Evolutionary conservation across 2,888 invertebrate genomes (phyloP).

Genomic region (Phlogophora meticulosa): DNA sequence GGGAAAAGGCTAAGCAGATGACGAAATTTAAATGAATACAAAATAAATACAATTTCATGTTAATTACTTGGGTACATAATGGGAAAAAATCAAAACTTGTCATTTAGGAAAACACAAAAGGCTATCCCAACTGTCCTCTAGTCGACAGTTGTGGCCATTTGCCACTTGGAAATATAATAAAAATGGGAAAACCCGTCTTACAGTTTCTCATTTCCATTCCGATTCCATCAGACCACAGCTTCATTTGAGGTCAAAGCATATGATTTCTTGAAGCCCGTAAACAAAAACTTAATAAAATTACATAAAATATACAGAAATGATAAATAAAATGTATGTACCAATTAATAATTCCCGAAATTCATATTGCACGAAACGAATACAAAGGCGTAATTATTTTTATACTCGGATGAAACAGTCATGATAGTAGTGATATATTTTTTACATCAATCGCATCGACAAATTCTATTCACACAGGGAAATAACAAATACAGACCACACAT

Average conservation of each 20-base stretch:
- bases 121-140: no score
- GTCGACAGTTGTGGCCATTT: no score
- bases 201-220: not conserved
- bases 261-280: not conserved
- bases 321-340: slow-evolving; percentile 14
- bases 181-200: no score
- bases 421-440: slow-evolving; percentile 33
- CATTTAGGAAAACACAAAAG: no score
- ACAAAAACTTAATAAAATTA: slow-evolving; percentile 11
- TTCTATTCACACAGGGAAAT: not conserved
- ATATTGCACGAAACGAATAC: slow-evolving; percentile 12
- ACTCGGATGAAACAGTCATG: slow-evolving; percentile 39
- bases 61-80: no score
- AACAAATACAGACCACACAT: not conserved
- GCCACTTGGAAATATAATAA: no score
- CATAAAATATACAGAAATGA: not conserved
- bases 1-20: no score
- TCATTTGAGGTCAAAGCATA: not conserved
- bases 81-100: no score
- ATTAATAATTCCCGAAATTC: slow-evolving; percentile 23
- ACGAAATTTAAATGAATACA: no score
- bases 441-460: not conserved
- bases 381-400: slow-evolving; percentile 33
- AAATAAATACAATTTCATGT: no score
- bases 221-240: not conserved